Conservation (phyloP, 92 coral and sea anemone species). For the Phenganax subtilis region DNA sequence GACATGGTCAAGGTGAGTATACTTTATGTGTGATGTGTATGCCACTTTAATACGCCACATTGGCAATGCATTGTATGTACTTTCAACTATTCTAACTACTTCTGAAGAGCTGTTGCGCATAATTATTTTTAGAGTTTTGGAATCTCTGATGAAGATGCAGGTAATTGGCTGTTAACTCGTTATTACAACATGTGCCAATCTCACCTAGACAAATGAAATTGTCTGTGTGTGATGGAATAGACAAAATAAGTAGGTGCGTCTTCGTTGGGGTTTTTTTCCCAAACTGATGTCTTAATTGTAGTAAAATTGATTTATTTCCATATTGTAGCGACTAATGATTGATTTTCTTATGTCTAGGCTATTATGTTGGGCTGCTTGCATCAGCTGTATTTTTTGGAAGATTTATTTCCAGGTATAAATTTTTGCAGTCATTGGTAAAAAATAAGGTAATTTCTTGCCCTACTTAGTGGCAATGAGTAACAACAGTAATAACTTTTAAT, state of each 20-base stretch:
- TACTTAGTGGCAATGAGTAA: too few species aligned
- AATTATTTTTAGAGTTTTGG: constrained; percentile 55
- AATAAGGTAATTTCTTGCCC: not conserved
- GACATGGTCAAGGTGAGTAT: not conserved
- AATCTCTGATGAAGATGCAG: constrained; percentile 66
- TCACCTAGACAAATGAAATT: too few species aligned
- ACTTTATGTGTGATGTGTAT: not conserved
- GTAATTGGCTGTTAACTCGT: constrained; percentile 11
- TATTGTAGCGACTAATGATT: too few species aligned
- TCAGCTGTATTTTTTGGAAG: constrained; percentile 72
- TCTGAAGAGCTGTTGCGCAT: too few species aligned
- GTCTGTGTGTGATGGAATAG: too few species aligned
- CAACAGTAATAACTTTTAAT: too few species aligned
- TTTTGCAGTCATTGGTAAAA: not conserved
- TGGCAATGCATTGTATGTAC: not conserved
- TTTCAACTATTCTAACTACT: not conserved
- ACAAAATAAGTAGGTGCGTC: too few species aligned
- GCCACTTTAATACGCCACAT: not conserved
- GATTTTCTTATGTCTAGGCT: constrained; percentile 46
- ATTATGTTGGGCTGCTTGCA: constrained; percentile 72
- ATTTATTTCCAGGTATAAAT: constrained; percentile 52
- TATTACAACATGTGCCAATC: not conserved
- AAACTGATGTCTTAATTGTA: not conserved
- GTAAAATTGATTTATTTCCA: not conserved
- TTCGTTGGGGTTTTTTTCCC: not conserved